Percentiles rank a stretch among this genome's conserved stretches.
These are phyloP conservation scores for Silurus glanis DNA, from an alignment of 2,113 vertebrate genomes.

Conservation along the genomic window DNA sequence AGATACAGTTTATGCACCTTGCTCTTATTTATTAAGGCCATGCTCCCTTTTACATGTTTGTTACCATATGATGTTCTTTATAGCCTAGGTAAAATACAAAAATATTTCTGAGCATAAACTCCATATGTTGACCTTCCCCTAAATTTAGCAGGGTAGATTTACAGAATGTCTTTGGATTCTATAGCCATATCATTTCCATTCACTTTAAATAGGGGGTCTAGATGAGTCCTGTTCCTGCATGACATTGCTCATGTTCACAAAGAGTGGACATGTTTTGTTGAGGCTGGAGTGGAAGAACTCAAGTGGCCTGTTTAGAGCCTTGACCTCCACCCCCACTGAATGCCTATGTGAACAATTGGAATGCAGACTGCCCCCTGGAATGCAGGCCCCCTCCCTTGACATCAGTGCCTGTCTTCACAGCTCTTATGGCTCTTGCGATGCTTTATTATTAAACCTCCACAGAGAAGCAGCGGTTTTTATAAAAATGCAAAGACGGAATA, in stretches of 20 bases:
- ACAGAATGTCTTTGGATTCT: background rate
- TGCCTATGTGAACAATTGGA: background rate
- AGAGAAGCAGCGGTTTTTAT: background rate
- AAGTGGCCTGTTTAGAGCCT: background rate
- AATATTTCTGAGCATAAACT: background rate
- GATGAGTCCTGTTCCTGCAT: background rate
- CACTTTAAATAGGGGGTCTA: background rate
- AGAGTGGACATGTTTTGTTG: background rate
- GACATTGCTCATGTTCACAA: background rate
- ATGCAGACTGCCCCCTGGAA: background rate
- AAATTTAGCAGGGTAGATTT: background rate
- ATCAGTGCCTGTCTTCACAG: background rate
- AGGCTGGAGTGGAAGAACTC: background rate
- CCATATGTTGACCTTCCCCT: background rate
- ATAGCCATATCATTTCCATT: background rate
- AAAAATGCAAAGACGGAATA: background rate
- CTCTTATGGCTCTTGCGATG: background rate
- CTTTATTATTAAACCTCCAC: background rate
- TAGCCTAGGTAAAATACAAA: background rate
- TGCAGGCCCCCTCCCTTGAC: background rate
- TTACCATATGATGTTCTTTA: background rate
- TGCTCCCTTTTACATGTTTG: background rate
- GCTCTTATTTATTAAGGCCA: background rate
- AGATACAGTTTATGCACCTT: background rate
- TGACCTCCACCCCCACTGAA: background rate